Evolutionary conservation across 1,140 invertebrate genomes (phyloP), one percentile per base, ranked within the genome.

Genomic region (Cepaea nemoralis): DNA sequence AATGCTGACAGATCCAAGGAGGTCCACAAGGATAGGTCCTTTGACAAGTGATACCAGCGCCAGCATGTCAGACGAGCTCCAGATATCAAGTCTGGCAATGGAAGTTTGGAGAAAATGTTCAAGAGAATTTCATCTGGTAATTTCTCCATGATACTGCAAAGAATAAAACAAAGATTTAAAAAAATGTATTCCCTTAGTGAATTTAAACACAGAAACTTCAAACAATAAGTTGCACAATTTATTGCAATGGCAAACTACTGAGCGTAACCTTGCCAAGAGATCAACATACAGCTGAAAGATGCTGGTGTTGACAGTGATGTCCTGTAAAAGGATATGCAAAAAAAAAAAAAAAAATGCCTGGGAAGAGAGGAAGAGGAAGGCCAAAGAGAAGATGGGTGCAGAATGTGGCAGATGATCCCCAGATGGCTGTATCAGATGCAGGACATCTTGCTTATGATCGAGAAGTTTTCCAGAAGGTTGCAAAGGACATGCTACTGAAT

Each of bases 91-190:
- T 67, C 59, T 31, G 39, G 59, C 0, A 69, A 31, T n/a, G 77
- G 27, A 45, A 79, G 63, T 31, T 79, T 79, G 24, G 77, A 69
- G 42, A 79, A 79, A 1, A 79, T 79, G 39, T 69, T 19, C 63
- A 79, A 42, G 1, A 79, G 24, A 40, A 79, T 69, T 31, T 79
- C 77, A 69, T 79, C 77, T 33, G 77, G 77, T 19, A 79, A 40
- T 35, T 37, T 63, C 16, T 77, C 75, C 75, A 77, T 63, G 31
- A 48, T 35, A 27, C 45, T 50, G 39, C 35, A 55, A 33, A 73
- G 45, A 73, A 73, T 8, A 73, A 40, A 45, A 42, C n/a, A 73
- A 10, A 14, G 5, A 69, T 35, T 14, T n/a, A 5, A 69, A 31
- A 69, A 69, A 33, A 69, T 39, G 45, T 40, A 42, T 42, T 8